These are phyloP conservation scores for Macrostomum lignano DNA, from an alignment of 1,140 invertebrate species.

Conservation along the genomic window DNA sequence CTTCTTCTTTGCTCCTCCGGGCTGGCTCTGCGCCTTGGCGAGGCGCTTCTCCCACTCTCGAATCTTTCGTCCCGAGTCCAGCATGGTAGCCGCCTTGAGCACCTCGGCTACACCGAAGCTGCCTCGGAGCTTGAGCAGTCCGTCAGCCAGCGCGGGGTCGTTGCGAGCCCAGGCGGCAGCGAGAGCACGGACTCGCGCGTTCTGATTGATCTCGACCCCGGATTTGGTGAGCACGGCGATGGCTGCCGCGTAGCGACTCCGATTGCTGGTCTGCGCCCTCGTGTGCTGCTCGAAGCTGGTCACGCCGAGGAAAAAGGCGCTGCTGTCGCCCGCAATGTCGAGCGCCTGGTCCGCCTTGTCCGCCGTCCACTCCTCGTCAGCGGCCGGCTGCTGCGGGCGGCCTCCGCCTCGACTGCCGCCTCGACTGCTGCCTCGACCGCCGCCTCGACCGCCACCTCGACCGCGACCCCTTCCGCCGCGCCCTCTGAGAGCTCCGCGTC, in stretches of 20 bases:
- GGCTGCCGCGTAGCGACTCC: conserved; percentile 14
- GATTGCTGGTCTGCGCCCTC: conserved; percentile 15
- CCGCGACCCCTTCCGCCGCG: background rate
- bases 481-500: background rate
- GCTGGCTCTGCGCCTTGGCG: conserved; percentile 13
- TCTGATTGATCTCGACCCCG: conserved; percentile 17
- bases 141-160: conserved; percentile 14
- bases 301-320: conserved; percentile 3
- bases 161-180: conserved; percentile 20
- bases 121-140: conserved; percentile 12
- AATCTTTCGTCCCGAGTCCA: conserved; percentile 15
- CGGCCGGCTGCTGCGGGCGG: too few relatives aligned
- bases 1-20: conserved; percentile 9
- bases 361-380: background rate
- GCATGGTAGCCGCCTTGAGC: conserved; percentile 15
- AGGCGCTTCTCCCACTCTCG: conserved; percentile 17
- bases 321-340: conserved; percentile 1
- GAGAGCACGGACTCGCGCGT: conserved; percentile 15
- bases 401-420: background rate
- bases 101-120: conserved; percentile 21
- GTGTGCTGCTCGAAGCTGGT: conserved; percentile 12
- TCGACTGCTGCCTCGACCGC: background rate
- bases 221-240: conserved; percentile 14
- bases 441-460: background rate
- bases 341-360: background rate